Evolutionary conservation across 2,797 vertebrate genomes (phyloP), one percentile per base, ranked within the genome.

Genomic region (Dallia pectoralis): DNA sequence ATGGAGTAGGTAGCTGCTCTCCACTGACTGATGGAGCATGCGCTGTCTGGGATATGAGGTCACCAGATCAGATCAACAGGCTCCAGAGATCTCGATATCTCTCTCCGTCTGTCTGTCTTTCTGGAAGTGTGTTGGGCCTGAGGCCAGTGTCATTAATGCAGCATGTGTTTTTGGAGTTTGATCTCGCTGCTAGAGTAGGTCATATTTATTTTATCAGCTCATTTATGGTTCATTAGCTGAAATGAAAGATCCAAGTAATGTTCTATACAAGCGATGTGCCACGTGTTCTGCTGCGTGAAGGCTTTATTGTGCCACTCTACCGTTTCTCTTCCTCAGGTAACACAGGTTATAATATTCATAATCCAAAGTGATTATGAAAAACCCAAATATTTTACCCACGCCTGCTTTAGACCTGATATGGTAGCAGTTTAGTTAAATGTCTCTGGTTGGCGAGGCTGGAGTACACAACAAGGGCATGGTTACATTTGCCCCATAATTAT

Each of bases 381-480:
- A n/a, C n/a, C n/a, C n/a, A n/a, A 3, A 36, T 36, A 36, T 36
- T 14, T 62, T 32, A 27, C 15, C 49, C 19, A n/a, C 62, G 14
- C 51, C 66, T 78, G 40, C 74, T 19, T 11, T 25, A 29, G 29
- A 74, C 15, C 27, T 36, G 51, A 19, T 14, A 71, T 33, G 69
- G 27, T 73, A 47, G 47, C 53, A 59, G 40, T 66, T 48, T 76
- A 77, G 75, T 9, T 0, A 9, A 70, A 65, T 49, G 75, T 74
- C 61, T 48, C 48, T 76, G 51, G 78, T 77, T 63, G 53, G 53
- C 2, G 22, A 22, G 53, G 53, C 53, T 25, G 67, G 75, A 76
- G 81, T 86, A 87, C 88, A 88, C 84, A 87, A 78, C 71, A 67
- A 81, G 83, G 79, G 79, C 72, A 83, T 85, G 84, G 87, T 87